These are phyloP conservation scores for Exocentrus adspersus DNA, from an alignment of 2,888 invertebrate species.

Conservation along the genomic window DNA sequence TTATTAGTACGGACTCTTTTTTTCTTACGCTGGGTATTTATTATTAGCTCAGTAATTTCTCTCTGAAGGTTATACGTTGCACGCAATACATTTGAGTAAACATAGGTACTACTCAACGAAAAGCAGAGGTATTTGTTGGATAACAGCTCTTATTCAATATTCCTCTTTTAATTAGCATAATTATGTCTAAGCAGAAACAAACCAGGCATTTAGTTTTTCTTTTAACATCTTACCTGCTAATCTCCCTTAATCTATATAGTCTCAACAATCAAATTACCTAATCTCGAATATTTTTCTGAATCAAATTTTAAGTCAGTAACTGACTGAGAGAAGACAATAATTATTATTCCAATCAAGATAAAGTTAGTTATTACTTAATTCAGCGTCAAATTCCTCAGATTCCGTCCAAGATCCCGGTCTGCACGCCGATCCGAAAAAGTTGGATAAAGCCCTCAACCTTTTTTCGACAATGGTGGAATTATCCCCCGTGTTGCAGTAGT, in stretches of 20 bases:
- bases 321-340: too few relatives aligned
- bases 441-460: slow-evolving; percentile 70
- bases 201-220: not conserved
- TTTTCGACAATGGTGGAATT: slow-evolving; percentile 66
- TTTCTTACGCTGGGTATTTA: not conserved
- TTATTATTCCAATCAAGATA: too few relatives aligned
- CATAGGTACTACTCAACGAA: too few relatives aligned
- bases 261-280: too few relatives aligned
- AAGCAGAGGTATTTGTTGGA: not conserved
- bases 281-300: too few relatives aligned
- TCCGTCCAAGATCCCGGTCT: slow-evolving; percentile 77
- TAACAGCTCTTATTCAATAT: too few relatives aligned
- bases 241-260: too few relatives aligned
- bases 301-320: too few relatives aligned
- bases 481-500: slow-evolving; percentile 39
- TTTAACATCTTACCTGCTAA: too few relatives aligned
- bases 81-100: too few relatives aligned
- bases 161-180: not conserved
- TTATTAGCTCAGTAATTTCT: not conserved
- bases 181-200: not conserved
- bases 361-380: slow-evolving; percentile 75
- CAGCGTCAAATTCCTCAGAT: slow-evolving; percentile 65
- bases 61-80: not conserved
- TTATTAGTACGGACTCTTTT: too few relatives aligned
- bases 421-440: slow-evolving; percentile 76